Conservation (phyloP, 1,140 invertebrate species). For the Nautilus pompilius region DNA sequence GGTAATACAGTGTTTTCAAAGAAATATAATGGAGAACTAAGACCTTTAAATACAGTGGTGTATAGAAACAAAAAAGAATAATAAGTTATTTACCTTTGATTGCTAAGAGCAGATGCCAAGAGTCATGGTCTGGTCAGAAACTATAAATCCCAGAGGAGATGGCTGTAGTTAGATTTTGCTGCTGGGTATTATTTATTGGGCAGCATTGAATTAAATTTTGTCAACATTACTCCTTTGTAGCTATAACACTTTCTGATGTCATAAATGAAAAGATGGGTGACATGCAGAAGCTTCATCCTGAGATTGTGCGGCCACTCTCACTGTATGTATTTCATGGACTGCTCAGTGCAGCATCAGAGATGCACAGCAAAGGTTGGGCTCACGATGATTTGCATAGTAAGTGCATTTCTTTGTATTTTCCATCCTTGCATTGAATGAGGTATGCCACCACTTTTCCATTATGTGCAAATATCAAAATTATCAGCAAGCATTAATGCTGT, state of each 20-base stretch:
- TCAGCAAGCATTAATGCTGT: no score
- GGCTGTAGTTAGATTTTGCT: neutral
- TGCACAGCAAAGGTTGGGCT: constrained; percentile 28
- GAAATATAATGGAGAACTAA: no score
- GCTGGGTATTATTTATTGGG: neutral
- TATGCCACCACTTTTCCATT: no score
- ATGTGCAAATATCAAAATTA: no score
- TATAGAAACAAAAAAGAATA: no score
- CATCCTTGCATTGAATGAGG: no score
- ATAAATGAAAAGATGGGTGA: constrained; percentile 20
- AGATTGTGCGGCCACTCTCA: constrained; percentile 21
- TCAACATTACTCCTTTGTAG: constrained; percentile 6
- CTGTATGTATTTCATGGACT: constrained; percentile 24
- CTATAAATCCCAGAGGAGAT: neutral
- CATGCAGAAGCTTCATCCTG: constrained; percentile 5
- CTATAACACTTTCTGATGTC: constrained; percentile 18
- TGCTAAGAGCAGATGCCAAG: neutral
- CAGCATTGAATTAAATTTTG: neutral
- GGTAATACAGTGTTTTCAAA: no score
- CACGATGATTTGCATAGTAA: constrained; percentile 28
- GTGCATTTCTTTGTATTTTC: no score
- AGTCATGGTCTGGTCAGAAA: neutral
- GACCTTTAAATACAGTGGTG: no score
- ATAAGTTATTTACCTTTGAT: neutral
- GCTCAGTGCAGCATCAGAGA: constrained; percentile 16